These are phyloP conservation scores for Hephaestus fuliginosus DNA, from an alignment of 2,797 vertebrate genomes.

Conservation along the genomic window DNA sequence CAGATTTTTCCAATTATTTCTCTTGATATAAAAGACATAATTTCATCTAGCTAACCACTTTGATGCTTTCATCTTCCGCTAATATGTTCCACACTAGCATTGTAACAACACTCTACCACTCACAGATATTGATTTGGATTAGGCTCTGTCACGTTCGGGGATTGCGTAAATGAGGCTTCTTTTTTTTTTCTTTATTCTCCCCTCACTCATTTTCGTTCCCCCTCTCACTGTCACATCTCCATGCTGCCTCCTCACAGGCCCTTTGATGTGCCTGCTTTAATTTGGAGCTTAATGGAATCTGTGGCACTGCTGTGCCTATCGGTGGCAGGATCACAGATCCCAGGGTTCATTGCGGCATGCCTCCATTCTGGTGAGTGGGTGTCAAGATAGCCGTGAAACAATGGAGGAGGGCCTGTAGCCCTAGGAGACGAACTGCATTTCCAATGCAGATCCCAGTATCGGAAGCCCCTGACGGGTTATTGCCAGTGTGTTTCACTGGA, in stretches of 20 bases:
- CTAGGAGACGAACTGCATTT: conserved; percentile 76
- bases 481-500: conserved; percentile 51
- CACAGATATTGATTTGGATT: conserved; percentile 85
- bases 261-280: conserved; percentile 89
- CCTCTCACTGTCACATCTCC: conserved; percentile 78
- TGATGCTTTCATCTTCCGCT: conserved; percentile 81
- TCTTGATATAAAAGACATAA: conserved; percentile 77
- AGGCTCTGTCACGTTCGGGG: conserved; percentile 78
- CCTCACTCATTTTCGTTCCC: conserved; percentile 76
- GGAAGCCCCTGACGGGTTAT: conserved; percentile 58
- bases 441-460: conserved; percentile 74
- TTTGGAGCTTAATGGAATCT: conserved; percentile 88
- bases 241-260: conserved; percentile 77
- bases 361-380: conserved; percentile 84
- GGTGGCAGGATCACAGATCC: conserved; percentile 85
- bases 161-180: conserved; percentile 78
- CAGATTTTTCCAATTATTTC: conserved; percentile 77
- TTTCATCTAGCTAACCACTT: conserved; percentile 80
- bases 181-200: conserved; percentile 64
- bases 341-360: conserved; percentile 81
- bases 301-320: conserved; percentile 83
- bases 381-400: conserved; percentile 86
- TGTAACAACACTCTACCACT: conserved; percentile 79
- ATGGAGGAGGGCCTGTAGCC: conserved; percentile 78
- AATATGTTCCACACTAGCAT: conserved; percentile 80